A percentile compares a stretch with the other conserved stretches of the same genome.
phyloP scores from a whole-genome alignment of 2,113 vertebrate species.

The Aix galericulata region DNA sequence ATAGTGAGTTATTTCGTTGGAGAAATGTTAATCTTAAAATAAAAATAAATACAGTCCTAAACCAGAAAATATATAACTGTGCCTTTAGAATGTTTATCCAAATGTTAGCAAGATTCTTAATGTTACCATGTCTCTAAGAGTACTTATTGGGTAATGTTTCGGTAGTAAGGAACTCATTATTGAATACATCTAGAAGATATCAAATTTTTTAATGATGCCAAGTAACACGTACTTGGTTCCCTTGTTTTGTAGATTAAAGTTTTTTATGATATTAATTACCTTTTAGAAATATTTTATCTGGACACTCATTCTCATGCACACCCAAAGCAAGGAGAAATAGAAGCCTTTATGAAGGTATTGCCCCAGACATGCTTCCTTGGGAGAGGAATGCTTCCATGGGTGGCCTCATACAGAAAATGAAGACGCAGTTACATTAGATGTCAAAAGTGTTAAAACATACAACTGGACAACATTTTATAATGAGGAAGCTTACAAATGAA shows the following conservation, averaged over 20 bases:
- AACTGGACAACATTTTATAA: rapidly evolving
- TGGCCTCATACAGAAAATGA: background rate
- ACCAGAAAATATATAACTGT: background rate
- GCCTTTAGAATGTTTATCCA: background rate
- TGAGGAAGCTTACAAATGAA: background rate
- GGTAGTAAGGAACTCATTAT: background rate
- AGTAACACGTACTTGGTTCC: background rate
- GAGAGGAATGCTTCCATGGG: background rate
- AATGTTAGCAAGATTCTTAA: background rate
- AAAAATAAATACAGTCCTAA: background rate
- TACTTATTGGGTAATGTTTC: background rate
- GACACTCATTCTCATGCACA: background rate
- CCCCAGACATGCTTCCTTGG: rapidly evolving
- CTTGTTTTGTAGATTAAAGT: background rate
- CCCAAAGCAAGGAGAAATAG: rapidly evolving
- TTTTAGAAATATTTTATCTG: background rate
- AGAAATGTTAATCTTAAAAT: background rate
- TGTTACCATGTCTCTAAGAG: background rate
- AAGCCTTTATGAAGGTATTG: rapidly evolving
- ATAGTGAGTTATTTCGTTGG: background rate
- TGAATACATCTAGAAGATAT: background rate
- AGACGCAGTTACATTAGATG: background rate
- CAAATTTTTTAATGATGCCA: background rate
- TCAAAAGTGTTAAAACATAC: background rate
- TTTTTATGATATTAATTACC: background rate